phyloP scores from a whole-genome alignment of 1,140 invertebrate genomes.

The Hormaphis cornu region DNA sequence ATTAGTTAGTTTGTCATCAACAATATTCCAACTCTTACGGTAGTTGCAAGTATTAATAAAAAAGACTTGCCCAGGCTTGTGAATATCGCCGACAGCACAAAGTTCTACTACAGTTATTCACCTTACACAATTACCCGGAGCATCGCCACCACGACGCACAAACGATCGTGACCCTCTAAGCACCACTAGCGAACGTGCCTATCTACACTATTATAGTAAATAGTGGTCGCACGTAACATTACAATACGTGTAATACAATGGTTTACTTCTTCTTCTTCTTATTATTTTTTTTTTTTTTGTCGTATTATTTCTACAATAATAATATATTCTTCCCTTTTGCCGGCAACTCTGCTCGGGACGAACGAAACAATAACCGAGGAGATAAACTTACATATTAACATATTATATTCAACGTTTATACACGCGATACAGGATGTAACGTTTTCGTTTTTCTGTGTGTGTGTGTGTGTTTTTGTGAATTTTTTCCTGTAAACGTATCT shows the following conservation, averaged over 20 bases:
- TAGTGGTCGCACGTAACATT: background rate
- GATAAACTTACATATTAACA: background rate
- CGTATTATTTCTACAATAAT: no score
- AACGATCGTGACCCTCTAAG: constrained; percentile 4
- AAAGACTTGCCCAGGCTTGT: no score
- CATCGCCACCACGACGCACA: background rate
- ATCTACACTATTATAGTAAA: no score
- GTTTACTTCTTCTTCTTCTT: background rate
- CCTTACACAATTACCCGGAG: background rate
- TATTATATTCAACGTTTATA: background rate
- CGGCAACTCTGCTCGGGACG: background rate
- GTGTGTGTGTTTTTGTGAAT: no score
- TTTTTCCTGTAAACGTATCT: no score
- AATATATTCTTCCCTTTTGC: background rate
- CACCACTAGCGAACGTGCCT: no score
- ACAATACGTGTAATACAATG: background rate
- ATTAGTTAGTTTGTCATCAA: no score
- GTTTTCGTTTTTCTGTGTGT: background rate
- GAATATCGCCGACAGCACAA: no score
- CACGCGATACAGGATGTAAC: no score
- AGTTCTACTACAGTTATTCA: no score
- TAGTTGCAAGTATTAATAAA: no score
- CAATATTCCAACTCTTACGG: no score
- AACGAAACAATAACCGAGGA: background rate
- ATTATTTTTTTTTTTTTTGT: background rate